Base-by-base conservation (phyloP, 2,113 vertebrate species). In the Caretta caretta region DNA sequence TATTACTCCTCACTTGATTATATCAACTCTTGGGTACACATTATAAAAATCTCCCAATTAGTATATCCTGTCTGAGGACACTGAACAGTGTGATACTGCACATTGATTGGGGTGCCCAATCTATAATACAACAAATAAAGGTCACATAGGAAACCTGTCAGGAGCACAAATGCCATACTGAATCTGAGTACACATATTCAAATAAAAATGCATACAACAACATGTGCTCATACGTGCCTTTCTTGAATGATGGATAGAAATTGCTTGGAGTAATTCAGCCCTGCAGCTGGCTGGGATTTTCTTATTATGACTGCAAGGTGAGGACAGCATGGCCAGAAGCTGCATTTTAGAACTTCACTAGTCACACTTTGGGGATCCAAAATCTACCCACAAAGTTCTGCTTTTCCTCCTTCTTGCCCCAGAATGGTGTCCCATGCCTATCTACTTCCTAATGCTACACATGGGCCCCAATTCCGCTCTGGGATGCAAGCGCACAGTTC, bases 271-370 rank as follows among this genome's bases (percentile, higher is more conserved):
- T 19, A 50, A 50, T 69, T 62, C 62, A 78, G 78, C 17, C 29
- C 72, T 5, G 24, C 80, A 13, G n/a, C 12, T 1, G 5, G 6
- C 50, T 53, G 17, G 17, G 42, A 48, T n/a, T 89, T 76, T 25
- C 20, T 56, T 51, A 22, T 4, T 0, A 5, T 5, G 27, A 48
- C 69, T 56, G 46, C 4, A 8, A 35, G 78, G 29, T 62, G 81
- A 92, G 51, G 29, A 27, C 14, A 13, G 25, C 48, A 46, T 50
- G 27, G 62, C 24, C 42, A 85, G 35, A 1, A 48, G 3, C 35
- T 50, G 49, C 0, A 0, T 8, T 25, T 35, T 1, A 72, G 17
- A 2, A 3, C n/a, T 49, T 17, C 9, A 1, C 19, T 6, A 16
- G 48, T 8, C 42, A 59, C 27, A 3, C 81, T 35, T 10, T 42